Conservation (phyloP, 2,113 vertebrate species). For the Crotalus helleri region DNA sequence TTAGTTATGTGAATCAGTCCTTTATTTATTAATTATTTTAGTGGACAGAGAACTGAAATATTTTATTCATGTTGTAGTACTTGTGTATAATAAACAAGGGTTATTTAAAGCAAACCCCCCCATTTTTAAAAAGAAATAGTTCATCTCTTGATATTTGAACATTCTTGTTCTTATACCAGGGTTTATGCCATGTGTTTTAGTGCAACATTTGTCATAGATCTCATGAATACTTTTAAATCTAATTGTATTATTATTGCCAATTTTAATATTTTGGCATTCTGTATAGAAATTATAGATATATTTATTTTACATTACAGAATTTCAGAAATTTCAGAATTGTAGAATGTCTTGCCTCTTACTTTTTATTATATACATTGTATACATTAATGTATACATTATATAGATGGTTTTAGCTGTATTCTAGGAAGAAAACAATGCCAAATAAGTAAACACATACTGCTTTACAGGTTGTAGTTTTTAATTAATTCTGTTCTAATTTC, state of each 20-base stretch:
- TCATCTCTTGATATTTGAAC: neutral
- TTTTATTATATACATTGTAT: neutral
- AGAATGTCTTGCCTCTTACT: neutral
- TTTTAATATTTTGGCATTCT: neutral
- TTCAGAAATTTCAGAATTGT: neutral
- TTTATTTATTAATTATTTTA: neutral
- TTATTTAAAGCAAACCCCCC: neutral
- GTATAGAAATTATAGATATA: neutral
- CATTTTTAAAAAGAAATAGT: neutral
- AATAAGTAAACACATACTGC: neutral
- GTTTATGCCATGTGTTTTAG: neutral
- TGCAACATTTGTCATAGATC: neutral
- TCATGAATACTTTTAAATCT: neutral
- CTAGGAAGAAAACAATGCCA: neutral
- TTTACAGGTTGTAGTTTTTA: neutral
- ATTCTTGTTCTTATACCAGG: neutral
- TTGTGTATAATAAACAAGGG: neutral
- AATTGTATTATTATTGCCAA: neutral
- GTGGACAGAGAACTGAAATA: neutral
- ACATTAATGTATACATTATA: neutral
- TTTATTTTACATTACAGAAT: neutral
- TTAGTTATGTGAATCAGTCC: neutral
- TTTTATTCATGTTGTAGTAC: neutral
- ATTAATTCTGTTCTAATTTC: neutral
- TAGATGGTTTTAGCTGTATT: neutral